A percentile compares a stretch with the other conserved stretches of the same genome.
phyloP scores from a whole-genome alignment of 1,140 invertebrate genomes.

The Panagrolaimus sp. region DNA sequence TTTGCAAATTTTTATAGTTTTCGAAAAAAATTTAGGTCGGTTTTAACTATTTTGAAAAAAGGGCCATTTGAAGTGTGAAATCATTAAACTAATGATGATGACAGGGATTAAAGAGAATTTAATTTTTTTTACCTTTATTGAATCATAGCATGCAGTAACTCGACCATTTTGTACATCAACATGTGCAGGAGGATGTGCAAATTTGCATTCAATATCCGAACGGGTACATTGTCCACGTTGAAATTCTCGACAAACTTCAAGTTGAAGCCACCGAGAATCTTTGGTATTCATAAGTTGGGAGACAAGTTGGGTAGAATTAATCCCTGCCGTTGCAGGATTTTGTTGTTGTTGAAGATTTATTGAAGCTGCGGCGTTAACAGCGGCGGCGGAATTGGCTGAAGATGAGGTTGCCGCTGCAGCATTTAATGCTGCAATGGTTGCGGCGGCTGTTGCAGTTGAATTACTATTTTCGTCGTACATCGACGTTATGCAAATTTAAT shows the following conservation, averaged over 20 bases:
- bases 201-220: conserved; percentile 98
- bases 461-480: conserved; percentile 51
- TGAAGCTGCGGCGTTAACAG: conserved; percentile 28
- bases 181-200: conserved; percentile 89
- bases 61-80: background rate
- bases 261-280: conserved; percentile 97
- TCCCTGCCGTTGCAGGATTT: conserved; percentile 8
- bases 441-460: conserved; percentile 25
- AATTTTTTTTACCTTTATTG: conserved; percentile 85
- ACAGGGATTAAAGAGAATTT: background rate
- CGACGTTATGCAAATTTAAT: background rate
- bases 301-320: conserved; percentile 57
- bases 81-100: background rate
- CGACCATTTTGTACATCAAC: conserved; percentile 99
- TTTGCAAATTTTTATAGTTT: no score
- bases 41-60: background rate
- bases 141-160: conserved; percentile 99
- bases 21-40: no score
- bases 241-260: conserved; percentile 98
- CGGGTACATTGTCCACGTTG: conserved; percentile 98
- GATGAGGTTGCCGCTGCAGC: conserved; percentile 10
- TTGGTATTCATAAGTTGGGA: conserved; percentile 93
- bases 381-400: background rate
- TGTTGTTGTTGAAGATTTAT: no score
- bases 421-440: conserved; percentile 23